These are phyloP conservation scores for Ceratitis capitata DNA, from an alignment of 1,140 invertebrate species.

Conservation along the genomic window DNA sequence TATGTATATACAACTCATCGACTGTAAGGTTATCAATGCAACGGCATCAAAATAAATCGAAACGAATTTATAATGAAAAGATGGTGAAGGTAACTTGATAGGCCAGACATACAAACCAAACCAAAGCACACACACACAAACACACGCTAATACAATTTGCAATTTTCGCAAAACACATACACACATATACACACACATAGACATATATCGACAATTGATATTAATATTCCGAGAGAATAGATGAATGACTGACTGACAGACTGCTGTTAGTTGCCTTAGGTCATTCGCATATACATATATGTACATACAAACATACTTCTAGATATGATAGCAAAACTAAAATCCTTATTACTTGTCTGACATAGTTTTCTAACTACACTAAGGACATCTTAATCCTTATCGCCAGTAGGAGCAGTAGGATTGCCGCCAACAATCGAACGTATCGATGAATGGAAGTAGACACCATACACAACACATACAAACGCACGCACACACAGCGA, in stretches of 20 bases:
- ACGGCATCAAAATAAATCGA: constrained; percentile 34
- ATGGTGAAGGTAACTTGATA: constrained; percentile 24
- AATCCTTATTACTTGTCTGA: constrained; percentile 10
- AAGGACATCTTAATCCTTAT: constrained; percentile 25
- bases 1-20: neutral
- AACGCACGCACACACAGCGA: too few relatives aligned
- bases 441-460: neutral
- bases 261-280: neutral
- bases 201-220: neutral
- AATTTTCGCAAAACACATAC: neutral
- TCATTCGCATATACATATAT: neutral
- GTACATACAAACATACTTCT: neutral
- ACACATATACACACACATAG: neutral
- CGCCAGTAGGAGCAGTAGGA: neutral
- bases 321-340: neutral
- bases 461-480: neutral
- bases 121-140: too few relatives aligned
- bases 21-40: constrained; percentile 28
- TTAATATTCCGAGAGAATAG: too few relatives aligned
- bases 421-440: too few relatives aligned
- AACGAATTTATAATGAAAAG: constrained; percentile 31
- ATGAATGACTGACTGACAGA: neutral
- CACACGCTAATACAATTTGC: neutral
- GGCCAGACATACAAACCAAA: neutral
- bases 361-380: neutral